Conservation (phyloP, 2,113 vertebrate genomes). For the Ciconia boyciana region DNA sequence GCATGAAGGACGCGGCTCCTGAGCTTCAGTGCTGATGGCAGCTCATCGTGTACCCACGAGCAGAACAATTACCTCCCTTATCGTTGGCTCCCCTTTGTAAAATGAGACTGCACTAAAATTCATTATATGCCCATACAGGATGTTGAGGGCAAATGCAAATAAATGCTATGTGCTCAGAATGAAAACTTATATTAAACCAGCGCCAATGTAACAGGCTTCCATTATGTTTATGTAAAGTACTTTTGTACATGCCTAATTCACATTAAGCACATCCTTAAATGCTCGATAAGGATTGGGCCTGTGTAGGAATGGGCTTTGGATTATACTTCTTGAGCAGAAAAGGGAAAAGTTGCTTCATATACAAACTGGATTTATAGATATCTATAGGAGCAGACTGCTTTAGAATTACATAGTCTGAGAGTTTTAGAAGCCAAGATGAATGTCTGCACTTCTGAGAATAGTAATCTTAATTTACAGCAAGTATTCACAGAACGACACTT, state of each 20-base stretch:
- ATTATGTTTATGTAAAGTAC: background rate
- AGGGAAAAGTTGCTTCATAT: background rate
- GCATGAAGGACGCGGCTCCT: rapidly evolving
- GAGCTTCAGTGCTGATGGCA: background rate
- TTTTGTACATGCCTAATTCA: background rate
- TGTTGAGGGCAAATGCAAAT: background rate
- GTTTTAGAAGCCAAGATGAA: background rate
- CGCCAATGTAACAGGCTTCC: background rate
- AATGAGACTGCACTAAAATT: background rate
- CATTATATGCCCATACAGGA: background rate
- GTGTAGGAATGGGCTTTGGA: background rate
- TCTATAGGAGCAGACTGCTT: background rate
- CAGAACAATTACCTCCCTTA: background rate
- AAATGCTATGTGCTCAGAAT: background rate
- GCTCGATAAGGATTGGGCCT: rapidly evolving
- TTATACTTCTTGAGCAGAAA: background rate
- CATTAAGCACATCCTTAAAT: background rate
- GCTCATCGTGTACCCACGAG: background rate
- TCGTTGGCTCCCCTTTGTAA: background rate
- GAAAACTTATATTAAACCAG: background rate
- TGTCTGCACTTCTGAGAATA: background rate
- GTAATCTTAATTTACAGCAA: conserved; percentile 28
- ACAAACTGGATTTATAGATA: background rate
- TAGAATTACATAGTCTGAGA: background rate
- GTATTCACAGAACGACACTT: background rate